phyloP scores from a whole-genome alignment of 2,113 vertebrate genomes.

The Lophura nycthemera region DNA sequence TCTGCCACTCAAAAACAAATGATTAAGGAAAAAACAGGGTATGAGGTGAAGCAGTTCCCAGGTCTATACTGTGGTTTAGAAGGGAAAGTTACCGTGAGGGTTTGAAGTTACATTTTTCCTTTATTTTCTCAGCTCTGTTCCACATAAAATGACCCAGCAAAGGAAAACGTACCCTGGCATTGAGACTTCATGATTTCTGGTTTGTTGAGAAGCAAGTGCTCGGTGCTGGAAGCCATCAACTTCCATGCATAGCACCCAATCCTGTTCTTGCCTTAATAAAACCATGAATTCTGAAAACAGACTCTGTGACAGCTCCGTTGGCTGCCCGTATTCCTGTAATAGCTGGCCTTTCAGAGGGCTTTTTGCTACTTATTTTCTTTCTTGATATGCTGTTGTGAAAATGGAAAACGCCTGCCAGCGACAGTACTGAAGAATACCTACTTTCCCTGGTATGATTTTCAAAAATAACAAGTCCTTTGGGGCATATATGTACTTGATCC shows the following conservation, averaged over 20 bases:
- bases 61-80: not conserved
- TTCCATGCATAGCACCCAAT: not conserved
- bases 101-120: not conserved
- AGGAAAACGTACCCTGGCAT: not conserved
- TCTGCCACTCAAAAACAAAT: not conserved
- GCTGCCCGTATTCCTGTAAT: rapidly evolving
- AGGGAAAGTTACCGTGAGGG: not conserved
- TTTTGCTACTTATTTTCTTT: not conserved
- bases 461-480: not conserved
- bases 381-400: not conserved
- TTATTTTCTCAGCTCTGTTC: not conserved
- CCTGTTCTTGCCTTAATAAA: not conserved
- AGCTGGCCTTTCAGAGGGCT: not conserved
- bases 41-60: not conserved
- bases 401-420: not conserved
- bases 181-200: not conserved
- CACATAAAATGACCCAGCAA: rapidly evolving
- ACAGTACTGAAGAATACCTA: not conserved
- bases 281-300: not conserved
- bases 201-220: not conserved
- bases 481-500: not conserved
- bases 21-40: not conserved
- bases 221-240: not conserved
- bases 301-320: not conserved
- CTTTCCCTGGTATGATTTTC: not conserved